Evolutionary conservation across 2,797 vertebrate genomes (phyloP).

Genomic region (Buphagus erythrorhynchus): DNA sequence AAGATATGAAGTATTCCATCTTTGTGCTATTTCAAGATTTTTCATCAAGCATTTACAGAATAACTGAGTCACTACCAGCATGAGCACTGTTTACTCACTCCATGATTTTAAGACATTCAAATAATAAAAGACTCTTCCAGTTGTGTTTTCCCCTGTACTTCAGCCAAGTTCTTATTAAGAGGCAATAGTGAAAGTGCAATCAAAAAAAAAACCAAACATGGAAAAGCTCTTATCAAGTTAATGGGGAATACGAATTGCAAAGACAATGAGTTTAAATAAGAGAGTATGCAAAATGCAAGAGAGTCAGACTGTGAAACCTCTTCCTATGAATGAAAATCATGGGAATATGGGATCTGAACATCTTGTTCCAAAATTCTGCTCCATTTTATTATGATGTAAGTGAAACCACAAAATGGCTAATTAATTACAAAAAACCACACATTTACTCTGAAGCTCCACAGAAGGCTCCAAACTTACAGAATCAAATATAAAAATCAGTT

Average conservation of each 20-base stretch:
- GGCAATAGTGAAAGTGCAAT: neutral
- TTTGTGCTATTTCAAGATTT: neutral
- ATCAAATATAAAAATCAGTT: neutral
- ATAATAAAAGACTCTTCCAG: neutral
- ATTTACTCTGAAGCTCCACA: neutral
- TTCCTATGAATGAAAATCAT: neutral
- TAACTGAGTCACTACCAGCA: neutral
- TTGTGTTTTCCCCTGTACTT: neutral
- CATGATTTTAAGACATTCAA: neutral
- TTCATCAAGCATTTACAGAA: neutral
- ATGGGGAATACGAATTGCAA: fast-evolving
- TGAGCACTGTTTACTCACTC: neutral
- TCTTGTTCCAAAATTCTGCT: neutral
- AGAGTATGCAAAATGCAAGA: neutral
- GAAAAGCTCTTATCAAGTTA: neutral
- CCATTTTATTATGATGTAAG: neutral
- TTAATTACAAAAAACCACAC: neutral
- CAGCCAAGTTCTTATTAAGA: neutral
- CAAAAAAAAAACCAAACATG: neutral
- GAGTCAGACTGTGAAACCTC: neutral
- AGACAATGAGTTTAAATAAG: neutral
- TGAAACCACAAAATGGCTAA: neutral
- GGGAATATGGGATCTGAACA: neutral
- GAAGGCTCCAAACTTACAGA: neutral
- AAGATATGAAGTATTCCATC: neutral